Base-by-base conservation (phyloP, 2,113 vertebrate genomes). In the Raja brachyura region DNA sequence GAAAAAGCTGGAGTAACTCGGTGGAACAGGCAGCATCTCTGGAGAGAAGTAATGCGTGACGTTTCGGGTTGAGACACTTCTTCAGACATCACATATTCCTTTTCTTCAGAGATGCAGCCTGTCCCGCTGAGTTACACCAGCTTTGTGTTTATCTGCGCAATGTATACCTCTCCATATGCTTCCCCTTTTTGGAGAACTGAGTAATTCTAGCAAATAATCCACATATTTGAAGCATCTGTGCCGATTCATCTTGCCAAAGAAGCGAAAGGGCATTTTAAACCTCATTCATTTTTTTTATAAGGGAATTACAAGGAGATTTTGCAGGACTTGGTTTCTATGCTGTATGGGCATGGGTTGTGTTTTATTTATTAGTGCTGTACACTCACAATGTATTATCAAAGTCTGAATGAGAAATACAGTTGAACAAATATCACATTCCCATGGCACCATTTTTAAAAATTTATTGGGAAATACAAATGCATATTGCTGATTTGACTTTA, bases 191-290 rank as follows among this genome's bases (percentile, higher is more conserved):
- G 79, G 76, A 83, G 25, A 83, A 54, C 3, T 25, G 13, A 22
- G 48, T 56, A 56, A 83, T 56, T 83, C 54, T 8, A 11, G 22
- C 79, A 56, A 18, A n/a, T 9, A 61, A 75, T 75, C 25, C 14
- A 13, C 22, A 85, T 85, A 11, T 85, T 83, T 59, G 8, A 13
- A 11, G 25, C 81, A 85, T 85, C 81, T 28, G 54, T 85, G 81
- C 81, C n/a, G 48, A 81, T 81, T 54, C 39, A 81, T 54, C 78
- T 54, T 81, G 78, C 78, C 48, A 81, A 81, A 81, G 39, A 81
- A 81, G 39, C 11, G 18, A 20, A 54, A 81, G 78, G 18, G 78
- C 39, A 54, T 81, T 3, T 81, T 56, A 54, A 81, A 81, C 48
- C 48, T 22, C 56, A 81, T 7, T 33, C 18, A 6, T 54, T 81